A percentile compares a stretch with the other conserved stretches of the same genome.
phyloP scores from a whole-genome alignment of 2,113 vertebrate genomes.

The Toxotes chatareus region DNA sequence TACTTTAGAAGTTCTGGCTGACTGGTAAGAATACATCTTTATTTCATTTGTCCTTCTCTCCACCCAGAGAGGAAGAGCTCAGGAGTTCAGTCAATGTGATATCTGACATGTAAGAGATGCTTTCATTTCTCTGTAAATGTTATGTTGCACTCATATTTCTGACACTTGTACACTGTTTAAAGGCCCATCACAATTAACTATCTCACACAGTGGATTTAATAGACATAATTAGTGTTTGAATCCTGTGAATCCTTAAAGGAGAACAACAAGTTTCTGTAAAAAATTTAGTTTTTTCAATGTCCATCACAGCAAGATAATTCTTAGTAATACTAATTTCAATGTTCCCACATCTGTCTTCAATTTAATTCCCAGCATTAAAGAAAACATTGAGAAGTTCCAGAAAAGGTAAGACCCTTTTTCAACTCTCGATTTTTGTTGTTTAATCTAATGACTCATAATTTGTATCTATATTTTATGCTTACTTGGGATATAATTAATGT shows the following conservation, averaged over 20 bases:
- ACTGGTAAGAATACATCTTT: background rate
- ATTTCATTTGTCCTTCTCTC: slow-evolving; percentile 33
- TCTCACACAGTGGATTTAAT: background rate
- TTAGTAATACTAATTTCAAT: background rate
- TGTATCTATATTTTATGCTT: background rate
- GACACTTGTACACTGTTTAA: background rate
- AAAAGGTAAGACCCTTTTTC: slow-evolving; percentile 72
- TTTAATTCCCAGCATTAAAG: slow-evolving; percentile 82
- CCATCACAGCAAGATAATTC: background rate
- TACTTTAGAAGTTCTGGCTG: background rate
- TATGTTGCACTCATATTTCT: slow-evolving; percentile 6
- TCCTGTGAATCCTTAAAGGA: no score
- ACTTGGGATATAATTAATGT: background rate
- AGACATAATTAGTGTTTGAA: background rate
- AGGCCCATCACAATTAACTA: background rate
- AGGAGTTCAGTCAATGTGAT: slow-evolving; percentile 73
- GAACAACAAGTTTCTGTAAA: no score
- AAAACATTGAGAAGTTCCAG: slow-evolving; percentile 81
- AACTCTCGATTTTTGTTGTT: background rate
- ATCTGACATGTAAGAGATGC: slow-evolving; percentile 78
- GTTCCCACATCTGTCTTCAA: slow-evolving; percentile 1
- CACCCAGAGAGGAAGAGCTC: slow-evolving; percentile 80
- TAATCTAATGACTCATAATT: background rate
- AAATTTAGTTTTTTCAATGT: background rate
- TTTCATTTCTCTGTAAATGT: slow-evolving; percentile 18